Base-by-base conservation (phyloP, 2,888 invertebrate genomes). In the Disparrhopalites patrizii region DNA sequence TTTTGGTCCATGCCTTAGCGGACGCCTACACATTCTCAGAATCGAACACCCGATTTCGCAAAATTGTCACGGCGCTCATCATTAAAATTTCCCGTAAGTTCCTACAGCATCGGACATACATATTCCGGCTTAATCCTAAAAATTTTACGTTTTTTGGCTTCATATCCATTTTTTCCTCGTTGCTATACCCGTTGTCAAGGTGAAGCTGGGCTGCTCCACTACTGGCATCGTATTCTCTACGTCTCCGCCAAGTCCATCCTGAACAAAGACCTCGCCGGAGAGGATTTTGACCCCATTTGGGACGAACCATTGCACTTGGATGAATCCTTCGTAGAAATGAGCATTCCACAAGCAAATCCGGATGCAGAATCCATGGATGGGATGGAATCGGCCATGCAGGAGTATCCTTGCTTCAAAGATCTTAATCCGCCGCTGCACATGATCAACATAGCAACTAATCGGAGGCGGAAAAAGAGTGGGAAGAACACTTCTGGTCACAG, bases 11-110 rank as follows among this genome's bases (percentile, higher is more conserved):
- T 54, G 5, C 54, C 18, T 28, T 54, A 30, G 54, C 28, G 3
- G 54, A 54, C 28, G 54, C 54, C 4, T 54, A 27, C 28, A 28
- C 28, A 2, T 54, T 54, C 30, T 30, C 4, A 30, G 30, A 5
- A 28, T 54, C 27, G 10, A 18, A n/a, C n/a, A 43, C 30, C 3
- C 15, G 13, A 28, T 54, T 54, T n/a, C 7, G 54, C 5, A 27
- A 28, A 30, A 54, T 54, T 28, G 25, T 54, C 18, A 54, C 54
- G 3, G 54, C 54, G 2, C 4, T 54, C 3, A 54, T 54, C 30
- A 28, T 54, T 4, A 54, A 54, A 28, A 31, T 54, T 10, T 54
- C 54, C 2, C 25, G 54, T 54, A 54, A 54, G 54, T 54, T 13
- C 8, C 18, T 47, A n/a, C n/a, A n/a, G n/a, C n/a, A n/a, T n/a